Base-by-base conservation (phyloP, 2,888 invertebrate genomes). In the Siphlonurus alternatus region DNA sequence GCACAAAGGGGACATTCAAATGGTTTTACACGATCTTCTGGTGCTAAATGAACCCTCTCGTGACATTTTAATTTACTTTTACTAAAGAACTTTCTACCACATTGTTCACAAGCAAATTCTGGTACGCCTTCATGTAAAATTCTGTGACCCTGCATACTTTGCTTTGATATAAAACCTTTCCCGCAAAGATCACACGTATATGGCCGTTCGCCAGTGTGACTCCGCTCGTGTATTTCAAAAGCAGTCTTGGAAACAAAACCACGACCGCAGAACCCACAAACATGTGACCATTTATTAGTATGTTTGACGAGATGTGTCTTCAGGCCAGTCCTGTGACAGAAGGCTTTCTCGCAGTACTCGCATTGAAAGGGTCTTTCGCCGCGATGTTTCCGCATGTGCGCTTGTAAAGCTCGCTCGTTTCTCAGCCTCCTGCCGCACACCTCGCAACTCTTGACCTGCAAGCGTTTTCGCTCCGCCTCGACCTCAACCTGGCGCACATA, bases 311-410 rank as follows among this genome's bases (percentile, higher is more conserved):
- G 7, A 56, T 56, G 56, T 18, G n/a, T 56, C 22, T 56, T 22
- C 20, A 56, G 20, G 5, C 56, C 19, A 22, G 19, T 22, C 56
- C 22, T 56, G n/a, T 56, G 19, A 20, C 19, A n/a, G 67, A 83
- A 83, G 0, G 78, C 75, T 70, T 80, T 80, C 2, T 74, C 75
- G 68, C 83, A 83, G 5, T 78, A 76, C 68, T 82, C 82, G 70
- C 83, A 83, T 60, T 78, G 73, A 69, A 83, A 83, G 0, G 83
- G 83, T 63, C 82, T 73, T 70, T 83, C 83, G 1, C 83, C 83
- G 0, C 82, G 83, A 70, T 83, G 83, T 25, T 82, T 72, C 64
- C 83, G 74, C 71, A 38, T 38, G 15, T 38, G 38, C 38, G 38
- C 38, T 38, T 38, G 38, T 38, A 38, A 38, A 5, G 38, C 38